Percentiles rank a stretch among this genome's conserved stretches.
These are phyloP conservation scores for Agapostemon virescens DNA, from an alignment of 2,888 invertebrate genomes.

Conservation along the genomic window DNA sequence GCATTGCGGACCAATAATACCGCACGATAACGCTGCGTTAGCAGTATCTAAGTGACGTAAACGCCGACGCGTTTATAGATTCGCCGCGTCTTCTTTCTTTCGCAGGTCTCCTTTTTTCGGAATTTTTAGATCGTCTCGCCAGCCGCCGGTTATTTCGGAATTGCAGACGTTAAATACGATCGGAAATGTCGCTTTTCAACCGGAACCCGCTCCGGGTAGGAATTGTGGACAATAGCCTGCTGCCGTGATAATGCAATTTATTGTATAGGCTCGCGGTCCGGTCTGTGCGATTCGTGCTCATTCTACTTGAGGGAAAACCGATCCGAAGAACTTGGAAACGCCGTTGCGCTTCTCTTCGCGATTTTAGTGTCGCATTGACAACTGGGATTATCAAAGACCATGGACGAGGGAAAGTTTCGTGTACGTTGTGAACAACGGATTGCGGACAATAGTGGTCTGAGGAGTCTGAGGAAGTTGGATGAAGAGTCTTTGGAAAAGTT, in stretches of 20 bases:
- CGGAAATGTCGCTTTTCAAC: slow-evolving; percentile 6
- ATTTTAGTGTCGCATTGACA: neutral
- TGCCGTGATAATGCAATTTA: slow-evolving; percentile 11
- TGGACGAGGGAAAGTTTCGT: neutral
- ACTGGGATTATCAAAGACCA: neutral
- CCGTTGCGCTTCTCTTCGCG: neutral
- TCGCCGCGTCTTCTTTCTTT: neutral
- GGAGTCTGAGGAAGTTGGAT: neutral
- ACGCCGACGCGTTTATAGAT: slow-evolving; percentile 4
- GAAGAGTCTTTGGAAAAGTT: neutral
- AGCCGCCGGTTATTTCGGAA: slow-evolving; percentile 38
- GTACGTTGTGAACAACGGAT: neutral
- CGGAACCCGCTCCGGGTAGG: neutral
- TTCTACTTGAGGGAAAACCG: slow-evolving; percentile 9
- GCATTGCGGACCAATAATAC: slow-evolving; percentile 23
- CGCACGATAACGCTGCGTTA: slow-evolving; percentile 12
- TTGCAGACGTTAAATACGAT: slow-evolving; percentile 5
- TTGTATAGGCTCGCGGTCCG: neutral
- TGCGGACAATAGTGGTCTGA: neutral
- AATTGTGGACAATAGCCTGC: slow-evolving; percentile 9
- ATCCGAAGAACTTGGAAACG: neutral
- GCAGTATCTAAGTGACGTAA: neutral
- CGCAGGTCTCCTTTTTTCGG: neutral
- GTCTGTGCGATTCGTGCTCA: neutral
- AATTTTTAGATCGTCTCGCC: slow-evolving; percentile 49